These are phyloP conservation scores for Apodemia zela DNA, from an alignment of 2,888 invertebrate species.

Conservation along the genomic window DNA sequence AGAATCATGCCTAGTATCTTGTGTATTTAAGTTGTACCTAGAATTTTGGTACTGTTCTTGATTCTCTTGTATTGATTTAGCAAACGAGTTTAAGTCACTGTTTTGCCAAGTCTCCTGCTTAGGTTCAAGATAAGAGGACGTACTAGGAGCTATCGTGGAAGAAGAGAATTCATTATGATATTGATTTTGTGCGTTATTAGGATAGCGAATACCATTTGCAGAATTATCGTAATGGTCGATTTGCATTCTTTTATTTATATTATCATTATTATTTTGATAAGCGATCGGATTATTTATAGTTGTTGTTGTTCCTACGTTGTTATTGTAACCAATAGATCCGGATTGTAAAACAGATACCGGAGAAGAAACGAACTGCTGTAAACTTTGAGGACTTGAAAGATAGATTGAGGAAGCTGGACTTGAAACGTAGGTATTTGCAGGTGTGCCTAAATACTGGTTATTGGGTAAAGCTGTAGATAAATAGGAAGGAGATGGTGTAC, in stretches of 20 bases:
- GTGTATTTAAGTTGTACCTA: constrained; percentile 46
- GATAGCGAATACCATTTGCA: constrained; percentile 61
- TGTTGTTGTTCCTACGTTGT: constrained; percentile 48
- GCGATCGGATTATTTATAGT: constrained; percentile 46
- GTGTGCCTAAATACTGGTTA: constrained; percentile 59
- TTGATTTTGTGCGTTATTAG: constrained; percentile 51
- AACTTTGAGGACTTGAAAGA: constrained; percentile 60
- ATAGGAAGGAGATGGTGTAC: constrained; percentile 59
- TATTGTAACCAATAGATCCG: constrained; percentile 54
- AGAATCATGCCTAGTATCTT: constrained; percentile 45
- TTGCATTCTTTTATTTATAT: constrained; percentile 56
- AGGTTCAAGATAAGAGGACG: constrained; percentile 53
- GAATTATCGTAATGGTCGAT: constrained; percentile 71
- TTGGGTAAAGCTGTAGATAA: constrained; percentile 57
- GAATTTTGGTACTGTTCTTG: constrained; percentile 54
- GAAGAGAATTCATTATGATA: constrained; percentile 58
- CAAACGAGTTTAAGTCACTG: constrained; percentile 42
- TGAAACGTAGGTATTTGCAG: constrained; percentile 59
- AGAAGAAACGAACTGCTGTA: constrained; percentile 64
- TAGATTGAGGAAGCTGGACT: constrained; percentile 59
- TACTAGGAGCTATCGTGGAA: constrained; percentile 52
- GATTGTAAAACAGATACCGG: constrained; percentile 59
- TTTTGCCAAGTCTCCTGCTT: constrained; percentile 57
- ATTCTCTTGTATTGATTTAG: constrained; percentile 58
- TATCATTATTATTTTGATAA: constrained; percentile 51